These are phyloP conservation scores for Pandemis cinnamomeana DNA, from an alignment of 2,888 invertebrate species.

Conservation along the genomic window DNA sequence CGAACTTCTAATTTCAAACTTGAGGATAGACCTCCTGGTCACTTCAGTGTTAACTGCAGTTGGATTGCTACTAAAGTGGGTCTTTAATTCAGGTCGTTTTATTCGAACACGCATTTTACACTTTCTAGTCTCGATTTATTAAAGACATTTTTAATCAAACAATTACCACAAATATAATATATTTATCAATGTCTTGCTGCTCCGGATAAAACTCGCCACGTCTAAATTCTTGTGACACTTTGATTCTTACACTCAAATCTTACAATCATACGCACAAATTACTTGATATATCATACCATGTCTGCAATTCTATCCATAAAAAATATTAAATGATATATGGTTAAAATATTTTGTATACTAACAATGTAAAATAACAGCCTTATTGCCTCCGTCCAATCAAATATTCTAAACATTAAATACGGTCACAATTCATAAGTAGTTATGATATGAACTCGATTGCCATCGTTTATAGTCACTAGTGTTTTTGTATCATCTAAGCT, in stretches of 20 bases:
- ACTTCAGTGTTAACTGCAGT: background rate
- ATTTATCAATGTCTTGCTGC: constrained; percentile 9
- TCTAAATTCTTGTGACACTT: constrained; percentile 8
- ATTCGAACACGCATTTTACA: constrained; percentile 69
- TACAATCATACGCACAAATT: constrained; percentile 23
- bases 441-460: constrained; percentile 58
- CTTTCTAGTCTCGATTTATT: constrained; percentile 81
- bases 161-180: constrained; percentile 11
- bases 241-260: constrained; percentile 1
- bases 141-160: constrained; percentile 59
- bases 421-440: constrained; percentile 21
- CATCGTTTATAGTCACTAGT: constrained; percentile 77
- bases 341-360: constrained; percentile 40
- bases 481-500: constrained; percentile 63
- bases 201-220: constrained; percentile 16
- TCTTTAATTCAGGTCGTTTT: constrained; percentile 60
- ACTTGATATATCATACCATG: background rate
- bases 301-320: constrained; percentile 15
- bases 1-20: no score
- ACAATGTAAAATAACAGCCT: constrained; percentile 58
- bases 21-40: no score
- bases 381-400: constrained; percentile 73
- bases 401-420: constrained; percentile 39
- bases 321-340: constrained; percentile 15
- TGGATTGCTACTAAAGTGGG: background rate